Evolutionary conservation across 2,888 invertebrate genomes (phyloP).

Genomic region (Heliconius charithonia): DNA sequence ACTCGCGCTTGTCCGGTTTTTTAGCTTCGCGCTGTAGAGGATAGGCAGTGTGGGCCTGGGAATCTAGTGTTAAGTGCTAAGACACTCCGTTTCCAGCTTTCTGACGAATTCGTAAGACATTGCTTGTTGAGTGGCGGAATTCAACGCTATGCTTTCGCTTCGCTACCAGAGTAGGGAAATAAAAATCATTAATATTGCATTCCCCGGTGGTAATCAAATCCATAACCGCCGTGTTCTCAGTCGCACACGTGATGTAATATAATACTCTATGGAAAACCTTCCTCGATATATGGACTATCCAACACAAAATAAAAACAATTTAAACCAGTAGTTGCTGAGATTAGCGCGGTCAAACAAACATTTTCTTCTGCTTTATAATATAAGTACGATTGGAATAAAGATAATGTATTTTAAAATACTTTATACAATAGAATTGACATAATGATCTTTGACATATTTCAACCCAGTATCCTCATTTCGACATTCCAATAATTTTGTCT

Average conservation of each 20-base stretch:
- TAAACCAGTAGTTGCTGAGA: too few relatives aligned
- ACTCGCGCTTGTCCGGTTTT: neutral
- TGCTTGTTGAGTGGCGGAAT: neutral
- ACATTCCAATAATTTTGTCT: neutral
- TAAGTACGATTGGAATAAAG: neutral
- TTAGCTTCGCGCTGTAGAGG: neutral
- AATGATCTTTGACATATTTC: neutral
- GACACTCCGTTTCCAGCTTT: neutral
- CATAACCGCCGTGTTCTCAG: neutral
- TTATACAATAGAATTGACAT: constrained; percentile 6
- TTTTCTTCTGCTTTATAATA: neutral
- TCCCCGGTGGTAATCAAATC: neutral
- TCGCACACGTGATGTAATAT: neutral
- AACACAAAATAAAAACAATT: too few relatives aligned
- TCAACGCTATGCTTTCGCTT: neutral
- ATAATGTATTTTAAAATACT: neutral
- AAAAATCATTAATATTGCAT: neutral
- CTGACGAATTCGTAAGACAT: neutral
- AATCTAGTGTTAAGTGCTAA: neutral
- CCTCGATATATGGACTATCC: too few relatives aligned
- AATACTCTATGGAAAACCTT: too few relatives aligned
- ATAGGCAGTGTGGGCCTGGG: too few relatives aligned
- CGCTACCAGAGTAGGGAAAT: neutral
- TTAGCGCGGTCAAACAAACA: neutral
- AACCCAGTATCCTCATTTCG: constrained; percentile 7